Base-by-base conservation (phyloP, 1,140 invertebrate species). In the Helicoverpa armigera region DNA sequence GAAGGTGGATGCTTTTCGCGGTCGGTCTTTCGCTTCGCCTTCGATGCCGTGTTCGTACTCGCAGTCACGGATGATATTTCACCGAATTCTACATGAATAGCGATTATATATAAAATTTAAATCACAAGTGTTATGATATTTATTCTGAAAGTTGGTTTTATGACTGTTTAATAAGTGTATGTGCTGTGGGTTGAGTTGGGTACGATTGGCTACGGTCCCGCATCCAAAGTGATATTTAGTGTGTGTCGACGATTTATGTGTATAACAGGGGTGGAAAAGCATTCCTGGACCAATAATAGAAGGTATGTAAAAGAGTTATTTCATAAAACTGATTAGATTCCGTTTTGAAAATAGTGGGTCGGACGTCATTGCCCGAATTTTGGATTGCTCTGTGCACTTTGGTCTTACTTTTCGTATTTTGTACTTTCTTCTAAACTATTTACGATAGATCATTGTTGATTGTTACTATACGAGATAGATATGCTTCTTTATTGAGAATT, bases 41-140 rank as follows among this genome's bases (percentile, higher is more conserved):
- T 91, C 89, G 91, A 91, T 87, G 91, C 93, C 90, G 91, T 88
- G 89, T 88, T 91, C 90, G 93, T 94, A 92, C 91, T 94, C 89
- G 90, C 85, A 93, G 87, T 91, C 90, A 91, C 91, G 87, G 90
- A 94, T 94, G 90, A 91, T 92, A 92, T 88, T 91, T 84, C 82
- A 85, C 88, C 76, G 86, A 89, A 86, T 89, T 90, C 78, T 91
- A 86, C 88, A 89, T 92, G 92, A 94, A 90, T 87, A 89, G 85
- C 84, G 88, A 90, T 88, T 90, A 88, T 85, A 89, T 88, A 83
- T 88, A 83, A 88, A 80, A 80, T 82, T 60, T 80, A 82, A 75
- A 79, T 82, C 82, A 63, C 73, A 89, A 89, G 90, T 88, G 88
- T 89, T 89, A 93, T 94, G 90, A 87, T 88, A 83, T 82, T 82